Conservation (phyloP, 2,113 vertebrate genomes). For the Paracanthobrama guichenoti region DNA sequence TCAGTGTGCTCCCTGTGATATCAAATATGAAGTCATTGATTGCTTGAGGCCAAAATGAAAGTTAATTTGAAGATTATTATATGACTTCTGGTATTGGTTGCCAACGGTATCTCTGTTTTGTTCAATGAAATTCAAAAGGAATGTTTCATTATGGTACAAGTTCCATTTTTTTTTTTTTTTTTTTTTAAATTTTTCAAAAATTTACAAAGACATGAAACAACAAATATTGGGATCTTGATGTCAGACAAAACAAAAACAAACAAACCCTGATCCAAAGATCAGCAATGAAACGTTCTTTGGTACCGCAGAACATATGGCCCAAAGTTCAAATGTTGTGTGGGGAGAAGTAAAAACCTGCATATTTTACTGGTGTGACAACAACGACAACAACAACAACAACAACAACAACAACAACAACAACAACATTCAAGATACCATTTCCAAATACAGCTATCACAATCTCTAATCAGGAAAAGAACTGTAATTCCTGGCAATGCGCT, state of each 20-base stretch:
- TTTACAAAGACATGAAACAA: neutral
- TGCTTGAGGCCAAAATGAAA: slow-evolving; percentile 40
- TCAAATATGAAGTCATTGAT: slow-evolving; percentile 37
- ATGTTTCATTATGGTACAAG: slow-evolving; percentile 27
- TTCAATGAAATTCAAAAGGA: slow-evolving; percentile 44
- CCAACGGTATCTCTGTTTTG: slow-evolving; percentile 24
- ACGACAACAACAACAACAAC: neutral
- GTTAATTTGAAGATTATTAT: slow-evolving; percentile 9
- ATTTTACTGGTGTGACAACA: slow-evolving; percentile 35
- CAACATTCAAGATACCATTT: slow-evolving; percentile 25
- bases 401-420: neutral
- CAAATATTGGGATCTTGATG: slow-evolving; percentile 21
- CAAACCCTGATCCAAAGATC: neutral
- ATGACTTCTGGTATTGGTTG: slow-evolving; percentile 20
- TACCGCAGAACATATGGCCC: slow-evolving; percentile 30
- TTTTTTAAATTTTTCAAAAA: neutral
- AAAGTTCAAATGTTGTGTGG: slow-evolving; percentile 32
- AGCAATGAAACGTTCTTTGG: slow-evolving; percentile 18
- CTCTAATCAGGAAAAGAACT: slow-evolving; percentile 30
- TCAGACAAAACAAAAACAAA: neutral
- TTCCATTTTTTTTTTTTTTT: neutral
- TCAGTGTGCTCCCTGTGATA: slow-evolving; percentile 48
- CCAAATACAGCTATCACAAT: slow-evolving; percentile 16
- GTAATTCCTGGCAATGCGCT: slow-evolving; percentile 40
- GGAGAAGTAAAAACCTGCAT: slow-evolving; percentile 24